Evolutionary conservation across 2,888 invertebrate species (phyloP).

Genomic region (Lasiommata megera): DNA sequence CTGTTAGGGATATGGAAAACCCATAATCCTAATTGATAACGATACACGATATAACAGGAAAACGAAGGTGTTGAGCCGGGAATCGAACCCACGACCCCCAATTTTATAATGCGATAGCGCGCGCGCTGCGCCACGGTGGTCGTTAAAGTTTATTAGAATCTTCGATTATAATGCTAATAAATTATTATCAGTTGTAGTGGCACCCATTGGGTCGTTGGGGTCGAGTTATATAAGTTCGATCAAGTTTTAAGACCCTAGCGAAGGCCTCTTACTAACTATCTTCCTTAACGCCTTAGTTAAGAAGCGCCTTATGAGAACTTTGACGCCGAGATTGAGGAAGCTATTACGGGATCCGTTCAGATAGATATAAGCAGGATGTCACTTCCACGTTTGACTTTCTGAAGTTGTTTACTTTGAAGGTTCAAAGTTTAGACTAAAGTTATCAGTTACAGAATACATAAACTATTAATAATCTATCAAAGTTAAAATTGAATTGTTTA

Average conservation of each 20-base stretch:
- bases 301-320: constrained; percentile 80
- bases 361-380: constrained; percentile 79
- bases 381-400: constrained; percentile 76
- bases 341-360: constrained; percentile 77
- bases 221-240: constrained; percentile 74
- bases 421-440: constrained; percentile 62
- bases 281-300: constrained; percentile 80
- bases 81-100: too few relatives aligned
- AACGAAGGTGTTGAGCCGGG: too few relatives aligned
- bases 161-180: constrained; percentile 62
- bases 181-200: constrained; percentile 69
- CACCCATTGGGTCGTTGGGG: constrained; percentile 57
- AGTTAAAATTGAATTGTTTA: too few relatives aligned
- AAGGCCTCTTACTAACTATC: constrained; percentile 78
- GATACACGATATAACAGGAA: too few relatives aligned
- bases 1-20: too few relatives aligned
- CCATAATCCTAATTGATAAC: too few relatives aligned
- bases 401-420: constrained; percentile 77
- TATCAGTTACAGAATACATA: constrained; percentile 45
- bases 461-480: background rate
- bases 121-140: too few relatives aligned
- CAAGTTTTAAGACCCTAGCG: constrained; percentile 77
- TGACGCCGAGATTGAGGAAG: constrained; percentile 79
- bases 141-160: too few relatives aligned
- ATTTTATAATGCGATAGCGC: too few relatives aligned